These are phyloP conservation scores for Callipepla squamata DNA, from an alignment of 2,113 vertebrate species.

Conservation along the genomic window DNA sequence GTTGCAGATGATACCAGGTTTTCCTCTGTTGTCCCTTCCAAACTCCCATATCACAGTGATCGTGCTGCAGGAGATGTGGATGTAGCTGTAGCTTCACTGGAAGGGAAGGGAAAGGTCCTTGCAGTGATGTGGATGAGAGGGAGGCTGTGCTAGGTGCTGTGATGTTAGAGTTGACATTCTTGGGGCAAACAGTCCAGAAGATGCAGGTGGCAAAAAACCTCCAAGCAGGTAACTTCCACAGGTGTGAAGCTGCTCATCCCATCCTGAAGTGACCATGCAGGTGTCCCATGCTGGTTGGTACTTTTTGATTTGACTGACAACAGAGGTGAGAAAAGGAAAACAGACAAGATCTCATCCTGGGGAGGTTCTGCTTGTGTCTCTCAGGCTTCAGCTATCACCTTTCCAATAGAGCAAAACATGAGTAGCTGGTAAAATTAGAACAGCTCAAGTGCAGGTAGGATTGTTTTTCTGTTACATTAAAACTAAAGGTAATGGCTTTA, in stretches of 20 bases:
- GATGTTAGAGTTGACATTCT: neutral
- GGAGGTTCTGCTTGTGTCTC: neutral
- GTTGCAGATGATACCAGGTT: neutral
- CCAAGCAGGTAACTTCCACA: neutral
- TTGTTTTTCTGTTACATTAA: neutral
- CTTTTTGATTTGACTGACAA: neutral
- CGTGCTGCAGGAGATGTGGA: neutral
- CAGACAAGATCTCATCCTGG: neutral
- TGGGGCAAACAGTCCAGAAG: neutral
- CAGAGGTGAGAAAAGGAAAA: neutral
- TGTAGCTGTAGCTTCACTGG: accelerated
- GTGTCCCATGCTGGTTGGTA: accelerated
- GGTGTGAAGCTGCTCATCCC: neutral
- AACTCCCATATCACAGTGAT: neutral
- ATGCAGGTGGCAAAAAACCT: neutral
- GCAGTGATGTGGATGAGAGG: neutral
- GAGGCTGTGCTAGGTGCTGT: neutral
- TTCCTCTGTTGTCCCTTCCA: neutral
- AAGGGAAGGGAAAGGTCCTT: neutral
- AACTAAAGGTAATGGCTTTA: too few species aligned
- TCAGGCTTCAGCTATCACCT: neutral
- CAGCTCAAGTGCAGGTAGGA: accelerated
- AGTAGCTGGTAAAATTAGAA: neutral
- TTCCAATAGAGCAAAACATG: neutral
- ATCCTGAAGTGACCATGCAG: neutral